These are phyloP conservation scores for Eumacrocentrus americanus DNA, from an alignment of 2,888 invertebrate species.

Conservation along the genomic window DNA sequence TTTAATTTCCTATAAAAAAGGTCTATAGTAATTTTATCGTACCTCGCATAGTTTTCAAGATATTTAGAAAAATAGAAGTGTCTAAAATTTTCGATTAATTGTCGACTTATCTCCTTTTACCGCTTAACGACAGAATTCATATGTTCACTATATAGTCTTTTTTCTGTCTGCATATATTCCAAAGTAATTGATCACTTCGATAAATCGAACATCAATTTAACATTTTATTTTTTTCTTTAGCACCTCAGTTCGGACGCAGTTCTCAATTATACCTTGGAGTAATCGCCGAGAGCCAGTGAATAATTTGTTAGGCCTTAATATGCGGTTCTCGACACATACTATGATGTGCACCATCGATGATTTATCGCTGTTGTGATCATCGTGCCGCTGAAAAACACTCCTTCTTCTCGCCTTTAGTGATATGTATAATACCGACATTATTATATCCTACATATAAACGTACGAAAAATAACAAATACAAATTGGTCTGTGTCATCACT, in stretches of 20 bases:
- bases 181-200: neutral
- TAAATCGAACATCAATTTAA: neutral
- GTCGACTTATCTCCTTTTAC: no score
- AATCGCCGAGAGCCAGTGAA: slow-evolving; percentile 19
- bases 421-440: neutral
- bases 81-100: no score
- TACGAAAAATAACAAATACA: neutral
- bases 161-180: neutral
- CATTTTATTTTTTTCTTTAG: neutral
- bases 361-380: slow-evolving; percentile 27
- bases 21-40: no score
- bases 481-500: neutral
- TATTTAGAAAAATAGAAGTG: no score
- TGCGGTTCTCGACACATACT: slow-evolving; percentile 14
- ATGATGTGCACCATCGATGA: slow-evolving; percentile 14
- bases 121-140: no score
- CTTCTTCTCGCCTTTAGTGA: neutral
- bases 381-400: neutral
- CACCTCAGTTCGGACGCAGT: neutral
- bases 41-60: no score
- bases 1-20: no score
- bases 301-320: slow-evolving; percentile 31
- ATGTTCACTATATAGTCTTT: neutral
- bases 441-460: neutral
- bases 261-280: slow-evolving; percentile 10